Evolutionary conservation across 1,140 invertebrate genomes (phyloP).

Genomic region (Lasioglossum baleicum): DNA sequence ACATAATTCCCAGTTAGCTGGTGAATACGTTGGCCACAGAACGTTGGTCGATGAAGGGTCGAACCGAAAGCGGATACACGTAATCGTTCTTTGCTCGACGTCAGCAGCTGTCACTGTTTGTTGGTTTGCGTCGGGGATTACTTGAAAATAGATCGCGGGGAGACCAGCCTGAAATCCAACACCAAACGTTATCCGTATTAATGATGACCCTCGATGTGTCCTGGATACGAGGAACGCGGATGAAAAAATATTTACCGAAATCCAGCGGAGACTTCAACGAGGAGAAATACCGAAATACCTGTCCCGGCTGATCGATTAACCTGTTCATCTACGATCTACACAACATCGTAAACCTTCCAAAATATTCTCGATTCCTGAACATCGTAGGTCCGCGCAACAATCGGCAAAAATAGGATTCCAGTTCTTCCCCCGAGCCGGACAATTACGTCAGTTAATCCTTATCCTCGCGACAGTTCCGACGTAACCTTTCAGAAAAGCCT

Average conservation of each 20-base stretch:
- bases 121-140: conserved; percentile 77
- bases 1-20: conserved; percentile 1
- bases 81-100: conserved; percentile 39
- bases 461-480: neutral
- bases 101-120: conserved; percentile 75
- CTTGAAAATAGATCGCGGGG: conserved; percentile 75
- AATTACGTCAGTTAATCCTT: neutral
- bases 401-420: neutral
- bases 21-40: conserved; percentile 1
- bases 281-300: too few species aligned
- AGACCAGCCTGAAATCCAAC: conserved; percentile 68
- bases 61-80: conserved; percentile 58
- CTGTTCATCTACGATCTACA: too few species aligned
- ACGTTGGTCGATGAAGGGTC: conserved; percentile 14
- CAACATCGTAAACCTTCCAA: too few species aligned
- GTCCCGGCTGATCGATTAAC: too few species aligned
- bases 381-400: neutral
- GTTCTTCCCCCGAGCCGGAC: neutral
- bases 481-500: neutral
- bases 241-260: conserved; percentile 15
- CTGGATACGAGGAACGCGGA: conserved; percentile 9
- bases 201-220: conserved; percentile 63
- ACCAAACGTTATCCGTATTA: conserved; percentile 73
- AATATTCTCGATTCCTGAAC: too few species aligned
- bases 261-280: neutral